phyloP scores from a whole-genome alignment of 2,797 vertebrate species.

The Rachycentron canadum region DNA sequence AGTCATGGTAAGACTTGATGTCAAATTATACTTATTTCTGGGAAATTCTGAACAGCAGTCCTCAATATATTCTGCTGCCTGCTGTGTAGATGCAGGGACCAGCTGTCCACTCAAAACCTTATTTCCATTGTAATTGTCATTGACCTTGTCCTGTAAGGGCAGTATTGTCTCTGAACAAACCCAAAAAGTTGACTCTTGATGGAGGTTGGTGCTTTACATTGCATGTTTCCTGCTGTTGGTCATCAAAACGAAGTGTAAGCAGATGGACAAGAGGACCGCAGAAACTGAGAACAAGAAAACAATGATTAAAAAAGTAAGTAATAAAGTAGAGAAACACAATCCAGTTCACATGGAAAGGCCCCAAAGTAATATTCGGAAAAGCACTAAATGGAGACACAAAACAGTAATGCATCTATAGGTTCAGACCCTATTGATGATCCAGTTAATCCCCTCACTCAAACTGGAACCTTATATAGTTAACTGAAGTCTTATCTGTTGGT shows the following conservation, averaged over 20 bases:
- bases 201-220: background rate
- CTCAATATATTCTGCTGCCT: background rate
- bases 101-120: slow-evolving; percentile 2
- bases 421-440: background rate
- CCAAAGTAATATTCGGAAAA: too few relatives aligned
- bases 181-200: slow-evolving; percentile 13
- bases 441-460: background rate
- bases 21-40: background rate
- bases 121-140: background rate
- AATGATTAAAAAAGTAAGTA: background rate
- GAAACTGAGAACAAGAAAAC: background rate
- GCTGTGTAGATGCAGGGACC: background rate
- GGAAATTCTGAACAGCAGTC: background rate
- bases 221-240: background rate
- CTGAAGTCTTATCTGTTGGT: slow-evolving; percentile 1
- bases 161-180: slow-evolving; percentile 11
- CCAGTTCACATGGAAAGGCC: background rate
- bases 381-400: background rate
- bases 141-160: background rate
- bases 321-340: background rate
- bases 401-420: background rate
- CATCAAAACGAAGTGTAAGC: slow-evolving; percentile 4
- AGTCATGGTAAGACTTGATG: background rate
- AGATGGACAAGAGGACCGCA: background rate
- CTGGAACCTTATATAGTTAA: background rate